Base-by-base conservation (phyloP, 2,888 invertebrate genomes). In the Fragum whitleyi region DNA sequence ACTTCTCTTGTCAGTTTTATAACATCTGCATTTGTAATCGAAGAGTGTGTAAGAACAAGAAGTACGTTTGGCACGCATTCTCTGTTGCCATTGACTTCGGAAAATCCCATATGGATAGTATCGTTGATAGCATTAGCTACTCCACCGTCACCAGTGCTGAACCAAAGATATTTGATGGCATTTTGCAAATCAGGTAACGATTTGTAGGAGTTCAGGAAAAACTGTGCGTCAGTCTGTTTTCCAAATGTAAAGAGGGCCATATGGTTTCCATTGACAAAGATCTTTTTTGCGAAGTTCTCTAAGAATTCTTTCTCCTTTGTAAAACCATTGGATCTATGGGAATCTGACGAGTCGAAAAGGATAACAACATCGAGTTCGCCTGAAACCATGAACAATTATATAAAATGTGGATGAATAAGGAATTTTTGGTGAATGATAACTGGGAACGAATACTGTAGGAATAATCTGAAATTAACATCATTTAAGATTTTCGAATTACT, bases 321-420 rank as follows among this genome's bases (percentile, higher is more conserved):
- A 59, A 79, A 79, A 23, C 71, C 36, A 7, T 16, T 5, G 1
- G 79, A 79, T 29, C 79, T 28, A 19, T 9, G 19, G 21, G 29
- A 29, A 28, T 75, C 79, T 3, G 79, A 75, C 5, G 79, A 79
- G 47, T 79, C 79, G 14, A 79, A 23, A n/a, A 79, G 28, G 16
- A 79, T 21, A 14, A 79, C 75, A 51, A 75, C 26, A 21, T 75
- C 79, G 9, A 32, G 23, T 32, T 32, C 23, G 57, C 39, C 71
- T 71, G 21, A 36, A 69, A 53, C 3, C 32, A n/a, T n/a, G n/a
- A n/a, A n/a, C n/a, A n/a, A n/a, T n/a, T n/a, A n/a, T n/a, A n/a
- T n/a, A n/a, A n/a, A n/a, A n/a, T n/a, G n/a, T n/a, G 9, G 16
- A n/a, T 11, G 36, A 65, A 36, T 36, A 65, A 57, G n/a, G n/a